Percentiles rank a stretch among this genome's conserved stretches.
phyloP scores from a whole-genome alignment of 2,113 vertebrate genomes.

The Cynocephalus volans region DNA sequence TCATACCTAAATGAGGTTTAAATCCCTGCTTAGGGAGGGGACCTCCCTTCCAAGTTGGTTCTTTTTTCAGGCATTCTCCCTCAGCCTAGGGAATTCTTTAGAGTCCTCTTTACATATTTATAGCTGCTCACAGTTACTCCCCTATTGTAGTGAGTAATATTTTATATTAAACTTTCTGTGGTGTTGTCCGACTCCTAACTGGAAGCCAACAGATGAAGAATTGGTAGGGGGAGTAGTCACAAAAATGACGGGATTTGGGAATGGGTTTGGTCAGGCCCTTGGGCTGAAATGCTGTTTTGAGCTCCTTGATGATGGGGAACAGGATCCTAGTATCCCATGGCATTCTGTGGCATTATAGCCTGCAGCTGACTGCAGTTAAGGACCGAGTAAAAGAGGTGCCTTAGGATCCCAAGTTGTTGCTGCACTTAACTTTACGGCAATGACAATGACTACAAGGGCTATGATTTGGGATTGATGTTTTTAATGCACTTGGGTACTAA shows the following conservation, averaged over 20 bases:
- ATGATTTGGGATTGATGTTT: background rate
- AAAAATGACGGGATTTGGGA: background rate
- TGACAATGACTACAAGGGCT: background rate
- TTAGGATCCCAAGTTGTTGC: background rate
- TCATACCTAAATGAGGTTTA: background rate
- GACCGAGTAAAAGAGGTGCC: background rate
- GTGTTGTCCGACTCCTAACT: background rate
- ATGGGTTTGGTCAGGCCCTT: background rate
- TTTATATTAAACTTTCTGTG: background rate
- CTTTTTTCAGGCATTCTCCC: background rate
- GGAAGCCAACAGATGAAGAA: background rate
- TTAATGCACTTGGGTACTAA: background rate
- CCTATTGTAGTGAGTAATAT: background rate
- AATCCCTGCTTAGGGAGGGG: background rate
- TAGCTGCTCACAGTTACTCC: background rate
- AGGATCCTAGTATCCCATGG: background rate
- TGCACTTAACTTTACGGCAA: background rate
- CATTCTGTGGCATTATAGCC: background rate
- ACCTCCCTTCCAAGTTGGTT: background rate
- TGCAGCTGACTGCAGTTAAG: background rate
- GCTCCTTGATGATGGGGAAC: background rate
- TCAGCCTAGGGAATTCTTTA: background rate
- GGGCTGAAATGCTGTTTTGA: background rate
- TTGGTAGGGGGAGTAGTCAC: background rate
- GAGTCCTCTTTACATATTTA: background rate